Evolutionary conservation across 1,140 invertebrate species (phyloP), one percentile per base, ranked within the genome.

Genomic region (Diorhabda sublineata): DNA sequence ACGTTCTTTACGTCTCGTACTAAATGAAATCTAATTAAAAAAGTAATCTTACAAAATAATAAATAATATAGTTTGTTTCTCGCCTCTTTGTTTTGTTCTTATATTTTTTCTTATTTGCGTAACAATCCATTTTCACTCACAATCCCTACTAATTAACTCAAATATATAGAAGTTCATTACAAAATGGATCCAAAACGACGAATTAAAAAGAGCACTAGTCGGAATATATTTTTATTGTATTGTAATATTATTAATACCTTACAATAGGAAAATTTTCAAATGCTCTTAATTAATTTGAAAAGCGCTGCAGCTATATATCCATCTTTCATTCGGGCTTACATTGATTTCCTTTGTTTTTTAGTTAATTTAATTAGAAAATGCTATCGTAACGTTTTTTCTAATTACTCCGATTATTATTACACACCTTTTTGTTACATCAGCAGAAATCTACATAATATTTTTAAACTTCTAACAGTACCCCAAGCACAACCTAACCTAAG

Each of bases 11-110:
- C 47, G 6, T 52, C 47, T 52, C 47, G 47, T 52, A 52, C 47
- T 6, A 52, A 52, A 52, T 52, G 47, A 52, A 52, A 67, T 63
- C 69, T 69, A 69, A 69, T 69, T 69, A 69, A 69, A 70, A 70
- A 70, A 60, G 65, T 67, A 70, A 67, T 70, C 65, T 67, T 58
- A 67, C 61, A 70, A 67, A 66, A 67, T 70, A 67, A 67, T 64
- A 70, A 63, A 70, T 66, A 68, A 60, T 52, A 52, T 63, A 63
- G 43, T 63, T 63, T 44, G 42, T 9, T 63, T 45, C 42, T 5
- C 42, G n/a, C 42, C 8, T 42, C 7, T 11, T 60, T 60, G 5
- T 60, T 59, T 60, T 60, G 8, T 45, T 42, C 47, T 52, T 26
- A 47, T 9, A 45, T 61, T 59, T 59, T 41, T 57, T 68, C 43